Base-by-base conservation (phyloP, 2,797 vertebrate genomes). In the Brotogeris chrysoptera region DNA sequence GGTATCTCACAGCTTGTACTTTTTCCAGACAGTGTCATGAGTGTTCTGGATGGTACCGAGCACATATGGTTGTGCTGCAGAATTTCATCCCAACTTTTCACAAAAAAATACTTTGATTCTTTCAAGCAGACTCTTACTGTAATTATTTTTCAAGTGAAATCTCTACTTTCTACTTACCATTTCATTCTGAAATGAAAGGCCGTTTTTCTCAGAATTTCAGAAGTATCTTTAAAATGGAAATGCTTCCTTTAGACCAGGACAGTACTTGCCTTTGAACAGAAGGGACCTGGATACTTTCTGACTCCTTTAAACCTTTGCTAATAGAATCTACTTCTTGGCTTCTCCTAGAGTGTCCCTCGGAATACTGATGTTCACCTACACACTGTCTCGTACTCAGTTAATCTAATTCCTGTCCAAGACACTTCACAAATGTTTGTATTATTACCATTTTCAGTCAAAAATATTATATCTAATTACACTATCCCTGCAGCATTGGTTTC, bases 391-490 rank as follows among this genome's bases (percentile, higher is more conserved):
- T 52, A 44, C 63, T 47, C 46, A 34, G 46, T 91, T 73, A 86
- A 65, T 83, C 24, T 43, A 83, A n/a, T 78, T 88, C 21, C 53
- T 44, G 17, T 57, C 30, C 60, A 65, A 61, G 52, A 46, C 15
- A 44, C 43, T 76, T 86, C 59, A 78, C 59, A 93, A 86, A 69
- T 80, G 72, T 84, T 44, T 50, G 43, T 60, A 80, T 71, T 85
- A 94, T 69, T 88, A 6, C 24, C 41, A 72, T 87, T 90, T 71
- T 85, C n/a, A 82, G 80, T 91, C 59, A 79, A 80, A 91, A 96
- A 83, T 86, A 70, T 68, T 86, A 5, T 46, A 88, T 64, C 55
- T 70, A 92, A 86, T 96, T 80, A 50, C 36, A 16, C 34, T 92
- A 91, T 49, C 46, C 52, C 39, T 84, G 47, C 23, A 80, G 25